Percentiles rank a stretch among this genome's conserved stretches.
Conservation (phyloP, 2,888 invertebrate species). For the Oligia fasciuncula region DNA sequence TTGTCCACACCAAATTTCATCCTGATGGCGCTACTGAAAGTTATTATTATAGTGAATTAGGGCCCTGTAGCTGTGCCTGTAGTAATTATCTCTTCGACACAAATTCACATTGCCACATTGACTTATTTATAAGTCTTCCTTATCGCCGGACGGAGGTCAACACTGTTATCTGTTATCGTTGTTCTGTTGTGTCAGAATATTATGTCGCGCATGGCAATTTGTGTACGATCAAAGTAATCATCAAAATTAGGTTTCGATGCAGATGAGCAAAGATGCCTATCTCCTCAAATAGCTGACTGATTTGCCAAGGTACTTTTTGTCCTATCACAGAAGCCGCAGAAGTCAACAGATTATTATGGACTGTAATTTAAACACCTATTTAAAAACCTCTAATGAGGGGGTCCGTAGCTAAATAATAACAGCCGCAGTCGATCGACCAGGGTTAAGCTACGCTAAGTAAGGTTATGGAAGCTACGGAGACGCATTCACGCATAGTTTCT, state of each 20-base stretch:
- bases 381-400: too few relatives aligned
- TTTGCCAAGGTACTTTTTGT: background rate
- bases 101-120: background rate
- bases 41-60: too few relatives aligned
- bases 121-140: background rate
- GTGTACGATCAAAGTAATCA: background rate
- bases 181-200: background rate
- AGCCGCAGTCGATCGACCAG: too few relatives aligned
- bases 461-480: too few relatives aligned
- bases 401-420: too few relatives aligned
- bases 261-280: background rate
- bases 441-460: too few relatives aligned
- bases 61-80: too few relatives aligned
- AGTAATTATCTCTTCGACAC: background rate
- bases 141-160: conserved; percentile 10
- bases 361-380: background rate
- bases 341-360: background rate
- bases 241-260: background rate
- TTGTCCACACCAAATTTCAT: too few relatives aligned
- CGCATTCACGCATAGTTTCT: too few relatives aligned
- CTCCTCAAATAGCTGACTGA: background rate
- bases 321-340: background rate
- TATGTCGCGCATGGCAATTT: background rate
- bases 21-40: too few relatives aligned
- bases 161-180: background rate